phyloP scores from a whole-genome alignment of 2,888 invertebrate species.

The Patella caerulea region DNA sequence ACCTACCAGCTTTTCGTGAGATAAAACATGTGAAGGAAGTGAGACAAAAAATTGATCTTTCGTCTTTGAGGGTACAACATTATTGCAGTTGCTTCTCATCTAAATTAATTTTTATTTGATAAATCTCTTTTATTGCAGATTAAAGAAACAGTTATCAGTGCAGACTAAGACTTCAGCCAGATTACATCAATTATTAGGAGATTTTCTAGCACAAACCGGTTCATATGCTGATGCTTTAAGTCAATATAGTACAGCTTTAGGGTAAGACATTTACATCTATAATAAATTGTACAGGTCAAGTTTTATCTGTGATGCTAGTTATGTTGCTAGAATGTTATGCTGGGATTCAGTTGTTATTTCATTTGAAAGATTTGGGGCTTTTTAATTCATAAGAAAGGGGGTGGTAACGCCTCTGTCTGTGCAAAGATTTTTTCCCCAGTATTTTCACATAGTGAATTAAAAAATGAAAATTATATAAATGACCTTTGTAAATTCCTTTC shows the following conservation, averaged over 20 bases:
- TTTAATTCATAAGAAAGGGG: no score
- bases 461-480: not conserved
- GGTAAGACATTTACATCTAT: constrained; percentile 71
- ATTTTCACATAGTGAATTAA: no score
- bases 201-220: constrained; percentile 77
- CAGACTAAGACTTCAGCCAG: constrained; percentile 77
- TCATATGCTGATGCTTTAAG: constrained; percentile 81
- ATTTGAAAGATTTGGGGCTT: no score
- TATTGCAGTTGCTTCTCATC: not conserved
- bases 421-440: no score
- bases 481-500: not conserved
- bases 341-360: no score
- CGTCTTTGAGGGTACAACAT: not conserved
- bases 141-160: constrained; percentile 78
- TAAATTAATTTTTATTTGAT: not conserved
- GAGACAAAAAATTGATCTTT: no score
- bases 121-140: constrained; percentile 49
- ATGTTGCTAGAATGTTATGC: no score
- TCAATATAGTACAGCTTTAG: constrained; percentile 79
- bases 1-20: no score
- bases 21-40: no score
- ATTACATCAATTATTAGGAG: constrained; percentile 80
- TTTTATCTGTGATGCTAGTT: no score
- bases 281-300: no score
- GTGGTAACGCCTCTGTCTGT: no score